Base-by-base conservation (phyloP, 1,140 invertebrate species). In the Drosophila guanche region DNA sequence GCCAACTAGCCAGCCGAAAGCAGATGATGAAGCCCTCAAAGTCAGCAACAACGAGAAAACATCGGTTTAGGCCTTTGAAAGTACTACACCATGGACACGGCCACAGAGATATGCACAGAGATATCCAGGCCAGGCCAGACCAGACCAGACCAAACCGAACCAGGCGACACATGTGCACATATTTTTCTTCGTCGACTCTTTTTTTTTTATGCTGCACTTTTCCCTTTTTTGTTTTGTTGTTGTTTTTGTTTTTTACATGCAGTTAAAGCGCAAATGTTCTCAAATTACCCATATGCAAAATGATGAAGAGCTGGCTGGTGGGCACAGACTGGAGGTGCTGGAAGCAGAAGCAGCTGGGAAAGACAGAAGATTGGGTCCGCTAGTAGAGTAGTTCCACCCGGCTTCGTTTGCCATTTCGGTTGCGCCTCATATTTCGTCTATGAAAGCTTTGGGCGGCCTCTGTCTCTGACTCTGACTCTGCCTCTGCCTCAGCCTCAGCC, bases 21-120 rank as follows among this genome's bases (percentile, higher is more conserved):
- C 83, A 89, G 83, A 88, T 83, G 83, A 88, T 88, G 83, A 88
- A 88, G 83, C 83, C 83, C 83, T 88, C 83, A 88, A 88, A 88
- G 83, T 88, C 83, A 79, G 66, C 79, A 79, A 50, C 73, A 74
- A 65, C 50, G 59, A 71, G 77, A 74, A 63, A 68, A 80, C 83
- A 88, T 88, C 84, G 83, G 83, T 89, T 88, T 88, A 88, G 83
- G 83, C 83, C 83, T 86, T 83, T 88, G 74, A 86, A 86, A 85
- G 77, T 66, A 68, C 50, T 40, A 63, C 69, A 86, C 65, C 65
- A 73, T 74, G 70, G 54, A 77, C 68, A 67, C 53, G 43, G 55
- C 41, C 59, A 43, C 29, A 61, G 37, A 79, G 50, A 73, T 73
- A 61, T 53, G 29, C 58, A 23, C 27, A n/a, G 6, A 48, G n/a